Conservation (phyloP, 2,797 vertebrate genomes). For the Hozukius guyotensis region DNA sequence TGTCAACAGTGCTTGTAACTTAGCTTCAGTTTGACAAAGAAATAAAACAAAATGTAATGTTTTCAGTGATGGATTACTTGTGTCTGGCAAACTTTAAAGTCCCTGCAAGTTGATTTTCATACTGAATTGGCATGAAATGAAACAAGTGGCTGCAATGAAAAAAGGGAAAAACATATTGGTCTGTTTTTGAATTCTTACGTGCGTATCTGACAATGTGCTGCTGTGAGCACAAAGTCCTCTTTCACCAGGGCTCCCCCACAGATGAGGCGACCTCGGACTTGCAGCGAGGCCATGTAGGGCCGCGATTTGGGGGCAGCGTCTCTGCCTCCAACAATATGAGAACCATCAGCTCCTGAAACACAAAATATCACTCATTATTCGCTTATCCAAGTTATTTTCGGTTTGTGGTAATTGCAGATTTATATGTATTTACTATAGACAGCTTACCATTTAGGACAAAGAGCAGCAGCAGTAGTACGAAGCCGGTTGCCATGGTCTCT, state of each 20-base stretch:
- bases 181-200: slow-evolving; percentile 38
- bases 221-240: slow-evolving; percentile 77
- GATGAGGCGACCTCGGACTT: slow-evolving; percentile 15
- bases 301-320: slow-evolving; percentile 66
- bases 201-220: slow-evolving; percentile 65
- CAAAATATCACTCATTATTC: not conserved
- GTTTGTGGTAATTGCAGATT: not conserved
- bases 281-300: slow-evolving; percentile 76
- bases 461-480: slow-evolving; percentile 50
- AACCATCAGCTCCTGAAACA: slow-evolving; percentile 50
- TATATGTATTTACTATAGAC: not conserved
- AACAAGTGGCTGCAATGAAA: not conserved
- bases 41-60: not conserved
- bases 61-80: not conserved
- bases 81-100: not conserved
- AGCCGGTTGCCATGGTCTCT: slow-evolving; percentile 43
- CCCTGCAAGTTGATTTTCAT: not conserved
- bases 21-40: not conserved
- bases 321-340: slow-evolving; percentile 69
- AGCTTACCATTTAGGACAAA: slow-evolving; percentile 51
- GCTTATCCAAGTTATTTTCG: not conserved
- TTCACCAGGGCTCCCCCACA: slow-evolving; percentile 73
- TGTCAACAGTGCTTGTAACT: not conserved
- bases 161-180: not conserved
- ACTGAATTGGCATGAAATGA: not conserved